Conservation (phyloP, 2,797 vertebrate species). For the Poecilia velifera region DNA sequence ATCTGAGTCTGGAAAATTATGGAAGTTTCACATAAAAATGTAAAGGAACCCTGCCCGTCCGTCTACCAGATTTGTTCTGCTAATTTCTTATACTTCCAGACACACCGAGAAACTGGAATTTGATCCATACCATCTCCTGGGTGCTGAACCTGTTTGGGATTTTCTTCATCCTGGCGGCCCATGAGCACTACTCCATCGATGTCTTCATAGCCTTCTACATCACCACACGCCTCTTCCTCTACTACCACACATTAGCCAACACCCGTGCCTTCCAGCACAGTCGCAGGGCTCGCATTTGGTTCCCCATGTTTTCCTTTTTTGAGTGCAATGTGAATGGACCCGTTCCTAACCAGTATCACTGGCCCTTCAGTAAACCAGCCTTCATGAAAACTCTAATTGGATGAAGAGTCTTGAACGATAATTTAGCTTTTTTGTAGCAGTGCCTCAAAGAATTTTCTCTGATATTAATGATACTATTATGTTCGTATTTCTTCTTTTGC, state of each 20-base stretch:
- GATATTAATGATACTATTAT: slow-evolving; percentile 9
- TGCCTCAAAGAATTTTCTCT: neutral
- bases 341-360: slow-evolving; percentile 96
- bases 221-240: slow-evolving; percentile 96
- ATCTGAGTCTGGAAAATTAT: neutral
- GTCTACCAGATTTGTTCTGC: neutral
- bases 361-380: slow-evolving; percentile 91
- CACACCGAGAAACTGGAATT: slow-evolving; percentile 95
- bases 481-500: neutral
- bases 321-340: slow-evolving; percentile 97
- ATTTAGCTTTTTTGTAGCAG: slow-evolving; percentile 18
- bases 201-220: slow-evolving; percentile 99
- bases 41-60: neutral
- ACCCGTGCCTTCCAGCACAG: slow-evolving; percentile 95
- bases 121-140: slow-evolving; percentile 97
- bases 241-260: slow-evolving; percentile 96
- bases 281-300: slow-evolving; percentile 94
- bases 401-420: slow-evolving; percentile 62
- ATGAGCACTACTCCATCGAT: slow-evolving; percentile 98
- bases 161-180: slow-evolving; percentile 97
- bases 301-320: slow-evolving; percentile 98
- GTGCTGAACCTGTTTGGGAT: slow-evolving; percentile 98
- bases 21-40: neutral
- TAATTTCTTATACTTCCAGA: slow-evolving; percentile 75
- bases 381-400: slow-evolving; percentile 90